Base-by-base conservation (phyloP, 2,888 invertebrate genomes). In the Scrobipalpa atriplicella region DNA sequence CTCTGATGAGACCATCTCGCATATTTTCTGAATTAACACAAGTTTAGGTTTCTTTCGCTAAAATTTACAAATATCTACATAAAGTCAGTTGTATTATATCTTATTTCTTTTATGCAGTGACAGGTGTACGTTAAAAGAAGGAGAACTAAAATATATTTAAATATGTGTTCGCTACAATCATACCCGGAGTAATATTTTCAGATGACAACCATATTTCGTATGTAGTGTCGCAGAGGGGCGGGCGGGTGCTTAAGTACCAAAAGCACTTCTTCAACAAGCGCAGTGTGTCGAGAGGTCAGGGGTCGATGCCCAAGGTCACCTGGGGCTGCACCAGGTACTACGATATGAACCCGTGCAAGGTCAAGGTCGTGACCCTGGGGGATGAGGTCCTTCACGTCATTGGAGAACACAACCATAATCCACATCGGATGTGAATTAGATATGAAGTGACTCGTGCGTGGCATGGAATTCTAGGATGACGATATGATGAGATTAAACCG, bases 251-350 rank as follows among this genome's bases (percentile, higher is more conserved):
- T 7, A 47, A 47, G 10, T 47, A 47, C 10, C 47, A 16, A 6
- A 16, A 8, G 16, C 16, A 47, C 47, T 16, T 47, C 19, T 84
- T 73, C 66, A 76, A 84, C 71, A 76, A 73, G 68, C 76, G 77
- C 18, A 38, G 18, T n/a, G 13, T 47, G 7, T 19, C 62, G 10
- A 16, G 19, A 11, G 11, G 13, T 11, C 43, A 1, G 11, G 13
- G 43, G 43, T 5, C 11, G 7, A 41, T 8, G 11, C 9, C 10
- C 7, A 76, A 66, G 19, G 68, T 66, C 2, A 71, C 73, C 1
- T 83, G 83, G 83, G 78, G 76, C 64, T 83, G 83, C 54, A 81
- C 78, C 0, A 69, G 71, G 43, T 62, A 62, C 3, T 78, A 79
- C 69, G 79, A 83, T 16, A 6, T 2, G 21, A 72, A 73, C 1